A percentile compares a stretch with the other conserved stretches of the same genome.
These are phyloP conservation scores for Porites evermanni DNA, from an alignment of 92 coral and sea anemone genomes.

Conservation along the genomic window DNA sequence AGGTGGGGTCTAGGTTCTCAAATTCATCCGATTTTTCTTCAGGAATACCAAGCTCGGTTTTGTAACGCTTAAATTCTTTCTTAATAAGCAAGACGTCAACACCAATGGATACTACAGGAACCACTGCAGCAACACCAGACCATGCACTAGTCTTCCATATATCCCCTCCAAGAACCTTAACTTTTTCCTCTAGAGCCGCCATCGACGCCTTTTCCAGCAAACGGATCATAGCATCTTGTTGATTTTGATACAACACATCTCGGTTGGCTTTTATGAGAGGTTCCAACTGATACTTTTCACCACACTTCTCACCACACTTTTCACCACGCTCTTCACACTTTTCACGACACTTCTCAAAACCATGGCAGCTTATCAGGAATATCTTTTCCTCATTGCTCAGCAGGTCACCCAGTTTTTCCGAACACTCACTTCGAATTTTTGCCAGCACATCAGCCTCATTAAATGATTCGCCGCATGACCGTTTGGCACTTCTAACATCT, in stretches of 20 bases:
- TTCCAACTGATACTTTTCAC: constrained; percentile 53
- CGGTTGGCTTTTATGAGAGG: constrained; percentile 55
- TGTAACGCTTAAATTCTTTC: constrained; percentile 35
- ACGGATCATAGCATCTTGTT: neutral
- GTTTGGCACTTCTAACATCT: neutral
- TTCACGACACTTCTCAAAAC: too few relatives aligned
- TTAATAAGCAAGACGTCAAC: constrained; percentile 26
- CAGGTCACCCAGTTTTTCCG: constrained; percentile 19
- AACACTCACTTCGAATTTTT: constrained; percentile 11
- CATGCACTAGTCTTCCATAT: constrained; percentile 21
- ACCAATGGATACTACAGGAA: constrained; percentile 28
- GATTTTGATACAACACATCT: constrained; percentile 34
- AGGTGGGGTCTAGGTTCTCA: neutral
- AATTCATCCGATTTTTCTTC: constrained; percentile 33
- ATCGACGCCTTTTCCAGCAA: neutral
- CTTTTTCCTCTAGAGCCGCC: constrained; percentile 42
- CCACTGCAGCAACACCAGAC: constrained; percentile 29
- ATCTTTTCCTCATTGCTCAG: neutral
- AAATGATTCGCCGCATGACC: neutral
- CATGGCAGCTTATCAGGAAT: constrained; percentile 48
- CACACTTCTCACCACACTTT: neutral
- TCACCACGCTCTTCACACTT: too few relatives aligned
- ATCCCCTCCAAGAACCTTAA: constrained; percentile 34
- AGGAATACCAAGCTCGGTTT: constrained; percentile 52
- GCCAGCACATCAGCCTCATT: constrained; percentile 24